Percentiles rank a stretch among this genome's conserved stretches.
These are phyloP conservation scores for Boulengeromyrus knoepffleri DNA, from an alignment of 2,113 vertebrate species.

Conservation along the genomic window DNA sequence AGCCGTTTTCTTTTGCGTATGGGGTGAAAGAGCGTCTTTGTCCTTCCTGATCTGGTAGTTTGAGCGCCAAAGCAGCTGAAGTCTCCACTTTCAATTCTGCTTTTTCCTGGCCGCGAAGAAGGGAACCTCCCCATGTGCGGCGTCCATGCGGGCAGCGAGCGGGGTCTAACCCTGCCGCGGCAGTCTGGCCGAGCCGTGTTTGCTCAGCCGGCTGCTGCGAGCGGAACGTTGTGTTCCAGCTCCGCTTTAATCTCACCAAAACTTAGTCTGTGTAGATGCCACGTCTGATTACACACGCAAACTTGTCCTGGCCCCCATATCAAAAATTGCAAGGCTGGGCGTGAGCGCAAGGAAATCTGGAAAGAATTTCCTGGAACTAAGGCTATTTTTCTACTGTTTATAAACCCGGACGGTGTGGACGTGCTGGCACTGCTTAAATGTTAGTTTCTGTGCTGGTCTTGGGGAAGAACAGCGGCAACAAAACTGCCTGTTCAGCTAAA, in stretches of 20 bases:
- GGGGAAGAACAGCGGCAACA: too few relatives aligned
- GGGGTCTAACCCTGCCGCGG: too few relatives aligned
- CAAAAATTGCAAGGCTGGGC: not conserved
- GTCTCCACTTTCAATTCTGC: constrained; percentile 22
- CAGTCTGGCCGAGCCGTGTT: not conserved
- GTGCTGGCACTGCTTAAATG: not conserved
- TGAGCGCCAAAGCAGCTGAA: not conserved
- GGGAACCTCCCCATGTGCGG: too few relatives aligned
- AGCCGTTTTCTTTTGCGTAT: not conserved
- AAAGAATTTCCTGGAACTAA: not conserved
- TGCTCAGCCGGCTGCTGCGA: not conserved
- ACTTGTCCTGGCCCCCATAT: not conserved
- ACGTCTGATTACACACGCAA: not conserved
- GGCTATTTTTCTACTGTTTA: not conserved
- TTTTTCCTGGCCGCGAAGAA: not conserved
- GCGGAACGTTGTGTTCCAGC: not conserved
- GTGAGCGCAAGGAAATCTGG: not conserved
- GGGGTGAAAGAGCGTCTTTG: constrained; percentile 21
- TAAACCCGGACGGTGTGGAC: not conserved
- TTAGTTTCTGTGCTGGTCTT: not conserved
- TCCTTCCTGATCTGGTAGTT: constrained; percentile 18
- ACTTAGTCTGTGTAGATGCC: not conserved
- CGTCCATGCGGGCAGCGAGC: not conserved
- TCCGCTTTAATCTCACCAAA: not conserved
- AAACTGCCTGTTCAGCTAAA: not conserved